A percentile compares a stretch with the other conserved stretches of the same genome.
These are phyloP conservation scores for Probosciger aterrimus DNA, from an alignment of 2,113 vertebrate genomes.

Conservation along the genomic window DNA sequence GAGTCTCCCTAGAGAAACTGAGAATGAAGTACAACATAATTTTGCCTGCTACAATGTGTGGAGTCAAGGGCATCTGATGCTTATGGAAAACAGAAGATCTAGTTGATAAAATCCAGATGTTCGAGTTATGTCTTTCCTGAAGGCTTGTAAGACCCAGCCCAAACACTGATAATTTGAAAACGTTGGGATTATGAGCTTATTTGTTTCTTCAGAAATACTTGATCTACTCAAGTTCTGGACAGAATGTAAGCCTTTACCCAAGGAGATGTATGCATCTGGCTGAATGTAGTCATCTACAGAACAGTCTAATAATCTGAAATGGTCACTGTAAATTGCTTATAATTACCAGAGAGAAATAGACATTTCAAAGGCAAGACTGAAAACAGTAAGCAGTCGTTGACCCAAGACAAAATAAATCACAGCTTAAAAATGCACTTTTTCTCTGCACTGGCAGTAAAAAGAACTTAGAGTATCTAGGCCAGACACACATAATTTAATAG, in stretches of 20 bases:
- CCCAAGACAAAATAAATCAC: neutral
- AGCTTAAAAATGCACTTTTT: neutral
- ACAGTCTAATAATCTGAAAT: neutral
- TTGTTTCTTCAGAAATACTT: neutral
- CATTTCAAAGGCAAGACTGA: neutral
- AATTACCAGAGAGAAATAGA: neutral
- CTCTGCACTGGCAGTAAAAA: neutral
- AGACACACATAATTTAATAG: neutral
- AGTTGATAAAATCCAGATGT: constrained; percentile 5
- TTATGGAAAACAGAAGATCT: neutral
- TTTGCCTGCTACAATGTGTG: neutral
- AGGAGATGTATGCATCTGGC: neutral
- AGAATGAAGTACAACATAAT: neutral
- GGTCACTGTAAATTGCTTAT: neutral
- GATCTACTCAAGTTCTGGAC: neutral
- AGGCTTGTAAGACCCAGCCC: neutral
- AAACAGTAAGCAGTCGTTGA: neutral
- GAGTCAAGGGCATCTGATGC: neutral
- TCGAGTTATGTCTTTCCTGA: neutral
- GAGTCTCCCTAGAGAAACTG: neutral
- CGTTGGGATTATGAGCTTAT: neutral
- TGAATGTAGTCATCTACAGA: neutral
- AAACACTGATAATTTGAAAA: neutral
- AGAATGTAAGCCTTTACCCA: neutral
- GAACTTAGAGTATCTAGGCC: neutral